Base-by-base conservation (phyloP, 1,140 invertebrate species). In the Atta texana region DNA sequence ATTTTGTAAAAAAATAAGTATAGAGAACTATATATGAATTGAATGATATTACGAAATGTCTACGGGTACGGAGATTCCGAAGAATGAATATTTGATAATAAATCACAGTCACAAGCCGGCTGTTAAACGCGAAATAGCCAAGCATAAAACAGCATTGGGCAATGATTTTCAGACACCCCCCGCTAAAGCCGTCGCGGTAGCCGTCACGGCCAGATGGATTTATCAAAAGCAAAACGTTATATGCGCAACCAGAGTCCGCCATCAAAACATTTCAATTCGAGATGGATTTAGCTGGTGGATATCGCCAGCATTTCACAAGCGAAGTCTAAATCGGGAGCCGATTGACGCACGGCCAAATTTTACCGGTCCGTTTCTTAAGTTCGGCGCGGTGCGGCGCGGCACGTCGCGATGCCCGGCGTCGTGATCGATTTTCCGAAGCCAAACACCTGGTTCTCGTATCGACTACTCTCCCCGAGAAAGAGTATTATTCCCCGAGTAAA, bases 341-440 rank as follows among this genome's bases (percentile, higher is more conserved):
- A 90, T 90, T 90, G 89, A 90, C 89, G 88, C 88, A 86, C 86
- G 59, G 59, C 31, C 57, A 87, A 82, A 64, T 88, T 90, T 90
- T 80, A 61, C 87, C 78, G 71, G 75, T n/a, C n/a, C 28, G 49
- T 18, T 78, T 68, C 59, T 44, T 78, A 75, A 66, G 84, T 44
- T 53, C 14, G n/a, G 21, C 49, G 81, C 18, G 57, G 14, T 49
- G 81, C 4, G 39, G 24, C 44, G 44, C 69, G 31, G 1, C 28
- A 18, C 44, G 39, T 51, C 24, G 88, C 53, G 64, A 21, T 68
- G n/a, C 64, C 64, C n/a, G 3, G 28, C 28, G 55, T 14, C 77
- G 28, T 66, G 86, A 90, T 90, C 89, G 88, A 90, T 90, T 90
- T 90, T 77, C 81, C 51, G n/a, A 64, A 76, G 55, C 76, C 49